Evolutionary conservation across 2,797 vertebrate genomes (phyloP).

Genomic region (Cuniculus paca): DNA sequence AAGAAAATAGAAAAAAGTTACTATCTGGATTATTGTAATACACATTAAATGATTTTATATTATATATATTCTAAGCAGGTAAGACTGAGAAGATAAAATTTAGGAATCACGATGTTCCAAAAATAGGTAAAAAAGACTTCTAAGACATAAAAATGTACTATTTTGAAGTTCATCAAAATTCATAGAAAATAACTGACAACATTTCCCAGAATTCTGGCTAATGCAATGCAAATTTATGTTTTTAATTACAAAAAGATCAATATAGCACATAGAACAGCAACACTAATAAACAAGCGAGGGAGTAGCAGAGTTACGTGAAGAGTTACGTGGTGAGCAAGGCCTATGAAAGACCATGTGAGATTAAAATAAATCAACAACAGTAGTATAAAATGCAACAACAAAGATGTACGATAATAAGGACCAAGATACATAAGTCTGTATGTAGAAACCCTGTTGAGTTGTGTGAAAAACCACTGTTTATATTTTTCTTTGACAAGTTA

Average conservation of each 20-base stretch:
- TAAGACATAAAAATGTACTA: not conserved
- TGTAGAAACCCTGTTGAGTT: not conserved
- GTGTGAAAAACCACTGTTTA: slow-evolving; percentile 35
- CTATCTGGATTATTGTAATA: not conserved
- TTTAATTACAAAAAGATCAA: not conserved
- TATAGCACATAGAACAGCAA: not conserved
- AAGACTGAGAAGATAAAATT: slow-evolving; percentile 23
- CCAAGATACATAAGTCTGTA: not conserved
- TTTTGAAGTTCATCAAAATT: slow-evolving; percentile 16
- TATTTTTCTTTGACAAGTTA: slow-evolving; percentile 49
- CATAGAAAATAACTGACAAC: not conserved
- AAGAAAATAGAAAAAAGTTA: not conserved
- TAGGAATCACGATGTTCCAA: not conserved
- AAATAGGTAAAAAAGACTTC: not conserved
- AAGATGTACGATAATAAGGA: not conserved
- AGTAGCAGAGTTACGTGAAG: not conserved
- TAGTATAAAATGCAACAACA: not conserved
- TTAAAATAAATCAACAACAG: not conserved
- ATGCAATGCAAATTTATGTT: not conserved
- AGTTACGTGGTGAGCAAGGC: not conserved
- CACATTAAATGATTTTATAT: slow-evolving; percentile 24
- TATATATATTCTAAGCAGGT: not conserved
- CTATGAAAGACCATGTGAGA: not conserved
- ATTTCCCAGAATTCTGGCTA: slow-evolving; percentile 30
- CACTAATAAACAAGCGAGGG: not conserved